Base-by-base conservation (phyloP, 2,797 vertebrate species). In the Capromys pilorides region DNA sequence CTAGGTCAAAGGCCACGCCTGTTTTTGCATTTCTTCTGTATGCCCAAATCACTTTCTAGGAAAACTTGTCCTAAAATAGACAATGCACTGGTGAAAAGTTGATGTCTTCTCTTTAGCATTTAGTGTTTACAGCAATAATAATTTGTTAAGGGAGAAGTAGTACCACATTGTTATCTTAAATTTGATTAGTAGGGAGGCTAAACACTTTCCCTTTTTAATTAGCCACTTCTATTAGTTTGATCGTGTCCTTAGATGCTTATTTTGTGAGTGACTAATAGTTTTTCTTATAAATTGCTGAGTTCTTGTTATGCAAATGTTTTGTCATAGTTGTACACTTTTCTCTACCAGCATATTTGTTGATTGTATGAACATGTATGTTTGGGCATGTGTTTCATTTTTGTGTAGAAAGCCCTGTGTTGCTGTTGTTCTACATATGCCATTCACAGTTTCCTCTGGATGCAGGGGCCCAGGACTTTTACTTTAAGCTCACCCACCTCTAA, bases 61-160 rank as follows among this genome's bases (percentile, higher is more conserved):
- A 86, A 94, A 91, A 49, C 61, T 66, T 62, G 8, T 28, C 16
- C 71, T n/a, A 62, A 36, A 75, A 45, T 22, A 94, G 88, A 61
- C 36, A 54, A 80, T 69, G 19, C 16, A 13, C 33, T 21, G 39
- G 54, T 21, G 67, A 19, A 1, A 11, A 78, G 64, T 66, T 71
- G 33, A 24, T 82, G 14, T 71, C 66, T 90, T 69, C 31, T 57
- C 9, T 69, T 78, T 28, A 57, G 91, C 16, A n/a, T 57, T 91
- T 93, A 31, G 2, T 75, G 49, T 84, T 94, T 41, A 75, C 2
- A 67, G 19, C 64, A 31, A 19, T 62, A 39, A 75, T 57, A 13
- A 51, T 95, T 77, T 88, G 51, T 54, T 69, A 81, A 82, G 36
- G 91, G 80, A 85, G 39, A 62, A 84, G 66, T 39, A 77, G 41